Base-by-base conservation (phyloP, 2,113 vertebrate genomes). In the Engraulis encrasicolus region DNA sequence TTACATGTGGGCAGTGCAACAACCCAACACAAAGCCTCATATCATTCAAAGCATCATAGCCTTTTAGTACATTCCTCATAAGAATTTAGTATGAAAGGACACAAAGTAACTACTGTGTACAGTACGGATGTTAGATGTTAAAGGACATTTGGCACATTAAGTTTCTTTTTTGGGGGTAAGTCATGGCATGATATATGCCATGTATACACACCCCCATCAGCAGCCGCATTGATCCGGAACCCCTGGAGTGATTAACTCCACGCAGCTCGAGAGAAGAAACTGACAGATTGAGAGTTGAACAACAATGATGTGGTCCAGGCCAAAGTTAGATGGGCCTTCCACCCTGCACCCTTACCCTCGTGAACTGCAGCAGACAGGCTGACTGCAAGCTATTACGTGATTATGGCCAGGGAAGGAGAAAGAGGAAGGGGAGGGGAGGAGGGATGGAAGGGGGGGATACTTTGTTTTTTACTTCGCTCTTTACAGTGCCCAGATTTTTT, bases 291-390 rank as follows among this genome's bases (percentile, higher is more conserved):
- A 84, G 78, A 17, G 50, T 27, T 36, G 66, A 81, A 71, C 77
- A 74, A 50, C 37, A 58, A 38, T 23, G 54, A 31, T 0, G 15
- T 88, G 92, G 92, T 84, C 88, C 84, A 89, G 91, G 81, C 89
- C 91, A 92, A 91, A 89, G 79, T 80, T n/a, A 54, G 23, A 81
- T 85, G 89, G 82, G 49, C 7, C 78, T 82, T 87, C 85, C 86
- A 87, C 82, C 87, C 79, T 19, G 84, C 52, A n/a, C n/a, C n/a
- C 80, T 87, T 38, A 45, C 40, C 58, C 27, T n/a, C 74, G 85
- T 91, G 90, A 91, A 87, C 81, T 83, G 86, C 88, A 90, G 86
- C 91, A 92, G 89, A 90, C 83, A 84, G 84, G 50, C 84, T 48
- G 84, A 89, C 89, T 82, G 71, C 88, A 90, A 90, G 85, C 58